These are phyloP conservation scores for Cactoblastis cactorum DNA, from an alignment of 2,888 invertebrate species.

Conservation along the genomic window DNA sequence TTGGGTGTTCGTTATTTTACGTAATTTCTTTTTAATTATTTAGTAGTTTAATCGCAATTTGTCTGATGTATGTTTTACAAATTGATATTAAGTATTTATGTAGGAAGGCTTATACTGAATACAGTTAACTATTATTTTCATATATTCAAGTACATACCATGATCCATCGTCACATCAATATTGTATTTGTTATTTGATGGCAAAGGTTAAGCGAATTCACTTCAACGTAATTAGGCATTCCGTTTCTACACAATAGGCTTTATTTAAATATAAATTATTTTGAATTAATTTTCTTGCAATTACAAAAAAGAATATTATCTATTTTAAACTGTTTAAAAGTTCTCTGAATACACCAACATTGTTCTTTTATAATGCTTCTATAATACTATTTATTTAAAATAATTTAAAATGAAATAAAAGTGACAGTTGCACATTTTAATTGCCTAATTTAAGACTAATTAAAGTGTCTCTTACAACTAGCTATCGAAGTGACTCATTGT, in stretches of 20 bases:
- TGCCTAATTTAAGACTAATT: too few species aligned
- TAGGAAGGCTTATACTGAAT: not conserved
- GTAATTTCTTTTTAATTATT: not conserved
- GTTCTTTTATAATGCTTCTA: too few species aligned
- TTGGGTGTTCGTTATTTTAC: not conserved
- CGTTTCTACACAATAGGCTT: slow-evolving; percentile 9
- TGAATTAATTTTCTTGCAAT: slow-evolving; percentile 7
- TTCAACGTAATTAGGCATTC: slow-evolving; percentile 11
- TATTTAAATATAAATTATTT: slow-evolving; percentile 8
- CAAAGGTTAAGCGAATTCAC: slow-evolving; percentile 15
- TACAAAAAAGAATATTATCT: not conserved
- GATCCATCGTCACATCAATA: not conserved
- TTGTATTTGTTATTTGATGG: slow-evolving; percentile 9
- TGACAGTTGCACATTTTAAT: too few species aligned
- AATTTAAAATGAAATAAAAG: too few species aligned
- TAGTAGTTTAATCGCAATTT: not conserved
- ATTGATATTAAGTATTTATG: not conserved
- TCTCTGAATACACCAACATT: not conserved
- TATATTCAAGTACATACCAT: not conserved
- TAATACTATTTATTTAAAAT: too few species aligned
- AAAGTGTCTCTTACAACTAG: too few species aligned
- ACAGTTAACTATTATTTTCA: not conserved
- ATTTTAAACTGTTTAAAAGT: not conserved
- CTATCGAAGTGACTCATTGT: not conserved
- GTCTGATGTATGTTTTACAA: not conserved